Percentiles rank a stretch among this genome's conserved stretches.
These are phyloP conservation scores for Ips nitidus DNA, from an alignment of 1,140 invertebrate species.

Conservation along the genomic window DNA sequence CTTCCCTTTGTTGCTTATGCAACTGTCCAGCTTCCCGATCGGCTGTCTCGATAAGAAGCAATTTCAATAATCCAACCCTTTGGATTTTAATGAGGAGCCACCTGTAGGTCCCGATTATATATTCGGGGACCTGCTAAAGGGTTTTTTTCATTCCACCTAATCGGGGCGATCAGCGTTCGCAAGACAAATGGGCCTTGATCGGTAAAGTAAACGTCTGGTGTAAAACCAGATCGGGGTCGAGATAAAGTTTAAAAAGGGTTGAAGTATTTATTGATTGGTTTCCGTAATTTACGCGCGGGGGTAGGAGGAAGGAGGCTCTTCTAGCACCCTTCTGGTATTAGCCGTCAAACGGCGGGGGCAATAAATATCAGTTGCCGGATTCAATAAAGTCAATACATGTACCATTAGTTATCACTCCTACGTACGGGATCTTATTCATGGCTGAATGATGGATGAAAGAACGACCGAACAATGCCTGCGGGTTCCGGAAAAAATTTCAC, in stretches of 20 bases:
- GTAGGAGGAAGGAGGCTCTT: not conserved
- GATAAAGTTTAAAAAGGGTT: not conserved
- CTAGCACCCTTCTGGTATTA: not conserved
- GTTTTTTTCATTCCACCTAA: not conserved
- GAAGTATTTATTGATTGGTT: not conserved
- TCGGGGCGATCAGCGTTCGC: not conserved
- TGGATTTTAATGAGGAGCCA: not conserved
- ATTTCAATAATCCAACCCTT: not conserved
- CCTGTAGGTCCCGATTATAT: not conserved
- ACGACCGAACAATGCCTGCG: slow-evolving; percentile 14
- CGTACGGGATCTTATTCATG: slow-evolving; percentile 20
- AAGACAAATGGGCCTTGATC: slow-evolving; percentile 3
- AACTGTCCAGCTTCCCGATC: not conserved
- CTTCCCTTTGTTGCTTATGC: not conserved
- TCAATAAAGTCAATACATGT: slow-evolving; percentile 30
- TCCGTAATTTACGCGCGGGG: not conserved
- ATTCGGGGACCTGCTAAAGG: not conserved
- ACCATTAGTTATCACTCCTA: slow-evolving; percentile 31
- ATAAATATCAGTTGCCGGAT: slow-evolving; percentile 24
- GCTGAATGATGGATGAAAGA: slow-evolving; percentile 11
- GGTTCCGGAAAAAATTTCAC: slow-evolving; percentile 26
- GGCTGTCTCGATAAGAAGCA: not conserved
- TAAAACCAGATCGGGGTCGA: not conserved
- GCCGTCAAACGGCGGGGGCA: not conserved
- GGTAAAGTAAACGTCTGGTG: not conserved